Evolutionary conservation across 2,797 vertebrate genomes (phyloP), one percentile per base, ranked within the genome.

Genomic region (Karalla daura): DNA sequence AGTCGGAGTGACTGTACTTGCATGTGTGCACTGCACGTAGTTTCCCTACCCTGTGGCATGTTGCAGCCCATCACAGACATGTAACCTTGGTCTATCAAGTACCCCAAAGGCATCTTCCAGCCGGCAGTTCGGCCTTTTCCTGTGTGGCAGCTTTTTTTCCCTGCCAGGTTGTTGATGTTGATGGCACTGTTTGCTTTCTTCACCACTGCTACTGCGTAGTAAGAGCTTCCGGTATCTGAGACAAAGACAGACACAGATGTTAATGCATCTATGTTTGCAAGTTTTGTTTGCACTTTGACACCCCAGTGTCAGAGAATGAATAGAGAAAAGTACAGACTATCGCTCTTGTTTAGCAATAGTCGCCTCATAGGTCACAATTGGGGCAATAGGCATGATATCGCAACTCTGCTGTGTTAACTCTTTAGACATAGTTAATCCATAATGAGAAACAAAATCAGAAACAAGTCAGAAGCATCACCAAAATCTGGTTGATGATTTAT

Each of bases 31-130:
- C 20, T 6, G 23, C 12, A 13, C 17, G 11, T 8, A 4, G 56
- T 52, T 41, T 20, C 52, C 71, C 7, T 76, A 98, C 98, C 96
- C 78, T 86, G 56, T 5, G 91, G 32, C 40, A 98, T 69, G n/a
- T 95, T 63, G 11, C 97, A 99, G 32, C 74, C 94, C 95, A 96
- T 93, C 12, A 94, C 94, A 0, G 97, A 94, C 91, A 99, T 94
- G 63, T 36, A 93, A 55, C 97, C 96, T 0, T 91, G 94, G 76
- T 94, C 94, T 8, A 95, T 89, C 15, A 99, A 85, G 86, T 94
- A 95, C 7, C 98, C 98, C 14, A 99, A 28, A 0, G 98, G 97
- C 86, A 98, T 94, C 0, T 94, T 93, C 98, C 98, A 99, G 81
- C 98, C 98, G 0, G 89, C 95, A 0, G 96, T 96, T 39, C 95